These are phyloP conservation scores for Limnephilus auricula DNA, from an alignment of 2,888 invertebrate species.

Conservation along the genomic window DNA sequence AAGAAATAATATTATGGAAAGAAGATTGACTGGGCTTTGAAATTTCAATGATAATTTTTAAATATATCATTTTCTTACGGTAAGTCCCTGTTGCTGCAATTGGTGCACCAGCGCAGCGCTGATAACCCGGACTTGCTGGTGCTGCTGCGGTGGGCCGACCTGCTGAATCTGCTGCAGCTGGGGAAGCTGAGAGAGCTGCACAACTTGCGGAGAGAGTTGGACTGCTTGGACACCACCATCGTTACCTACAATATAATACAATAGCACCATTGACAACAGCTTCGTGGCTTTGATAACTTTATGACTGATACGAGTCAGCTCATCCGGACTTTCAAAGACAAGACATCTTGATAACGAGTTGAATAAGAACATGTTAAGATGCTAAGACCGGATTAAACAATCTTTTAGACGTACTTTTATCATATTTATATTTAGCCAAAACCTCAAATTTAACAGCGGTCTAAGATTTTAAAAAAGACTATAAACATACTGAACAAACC, in stretches of 20 bases:
- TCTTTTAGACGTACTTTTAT: no score
- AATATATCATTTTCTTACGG: conserved; percentile 70
- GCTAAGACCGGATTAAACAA: no score
- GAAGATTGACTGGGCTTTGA: no score
- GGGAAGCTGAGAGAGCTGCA: conserved; percentile 73
- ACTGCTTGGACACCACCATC: conserved; percentile 46
- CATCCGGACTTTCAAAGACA: neutral
- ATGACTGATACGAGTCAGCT: neutral
- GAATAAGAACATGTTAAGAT: no score
- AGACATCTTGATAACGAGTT: neutral
- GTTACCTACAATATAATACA: conserved; percentile 45
- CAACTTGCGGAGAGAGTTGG: conserved; percentile 51
- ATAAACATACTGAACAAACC: no score
- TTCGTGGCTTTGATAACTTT: neutral
- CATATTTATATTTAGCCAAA: no score
- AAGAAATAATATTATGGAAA: no score
- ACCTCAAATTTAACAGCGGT: no score
- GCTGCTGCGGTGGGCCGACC: conserved; percentile 75
- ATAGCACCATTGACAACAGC: neutral
- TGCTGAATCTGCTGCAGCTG: conserved; percentile 74
- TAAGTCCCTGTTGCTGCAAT: conserved; percentile 77
- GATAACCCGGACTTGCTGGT: conserved; percentile 79
- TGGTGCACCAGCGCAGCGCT: conserved; percentile 80
- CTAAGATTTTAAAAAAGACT: no score
- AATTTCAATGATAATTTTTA: no score